Conservation (phyloP, 1,140 invertebrate genomes). For the Drosophila nikananu region DNA sequence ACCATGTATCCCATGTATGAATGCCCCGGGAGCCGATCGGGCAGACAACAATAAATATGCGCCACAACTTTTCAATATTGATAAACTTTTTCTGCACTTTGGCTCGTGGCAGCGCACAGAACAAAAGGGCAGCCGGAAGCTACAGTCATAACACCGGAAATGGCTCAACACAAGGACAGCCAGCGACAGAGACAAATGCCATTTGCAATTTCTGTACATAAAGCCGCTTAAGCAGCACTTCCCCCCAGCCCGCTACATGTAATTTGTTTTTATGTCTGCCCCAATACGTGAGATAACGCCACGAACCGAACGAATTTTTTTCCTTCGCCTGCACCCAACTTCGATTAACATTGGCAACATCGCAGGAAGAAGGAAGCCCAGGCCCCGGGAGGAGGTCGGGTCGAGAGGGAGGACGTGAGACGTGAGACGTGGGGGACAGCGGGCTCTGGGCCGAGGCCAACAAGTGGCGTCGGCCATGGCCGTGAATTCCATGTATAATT, state of each 20-base stretch:
- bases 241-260: conserved; percentile 47
- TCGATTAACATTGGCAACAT: conserved; percentile 82
- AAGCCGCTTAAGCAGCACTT: conserved; percentile 73
- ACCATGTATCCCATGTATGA: conserved; percentile 8
- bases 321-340: conserved; percentile 59
- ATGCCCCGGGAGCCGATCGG: conserved; percentile 7
- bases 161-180: conserved; percentile 53
- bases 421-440: background rate
- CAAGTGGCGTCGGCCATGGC: conserved; percentile 69
- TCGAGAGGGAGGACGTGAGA: background rate
- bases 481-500: conserved; percentile 79
- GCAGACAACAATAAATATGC: conserved; percentile 63
- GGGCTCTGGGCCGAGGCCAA: conserved; percentile 41
- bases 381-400: background rate
- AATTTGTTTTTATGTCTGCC: conserved; percentile 82
- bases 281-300: conserved; percentile 80
- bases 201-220: conserved; percentile 81
- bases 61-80: conserved; percentile 77
- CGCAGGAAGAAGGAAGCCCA: conserved; percentile 18
- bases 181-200: conserved; percentile 61
- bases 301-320: conserved; percentile 53
- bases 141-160: conserved; percentile 77
- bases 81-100: conserved; percentile 74
- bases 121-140: conserved; percentile 53
- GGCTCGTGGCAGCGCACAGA: conserved; percentile 18